phyloP scores from a whole-genome alignment of 2,888 invertebrate genomes.

The Drosophila tanythrix region DNA sequence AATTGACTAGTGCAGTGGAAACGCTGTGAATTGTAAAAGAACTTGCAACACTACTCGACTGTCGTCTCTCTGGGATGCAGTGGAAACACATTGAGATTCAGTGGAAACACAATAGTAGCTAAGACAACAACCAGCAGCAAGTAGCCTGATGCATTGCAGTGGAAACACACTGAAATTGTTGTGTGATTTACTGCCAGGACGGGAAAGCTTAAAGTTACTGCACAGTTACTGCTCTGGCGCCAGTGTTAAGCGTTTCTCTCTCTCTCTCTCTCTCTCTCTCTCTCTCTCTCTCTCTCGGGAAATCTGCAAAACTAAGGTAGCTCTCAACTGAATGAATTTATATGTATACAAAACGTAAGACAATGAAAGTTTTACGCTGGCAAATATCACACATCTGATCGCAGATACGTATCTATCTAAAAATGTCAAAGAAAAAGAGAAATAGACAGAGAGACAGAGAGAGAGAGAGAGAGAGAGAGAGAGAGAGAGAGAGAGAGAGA shows the following conservation, averaged over 20 bases:
- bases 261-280: fast-evolving
- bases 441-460: neutral
- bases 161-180: conserved; percentile 5
- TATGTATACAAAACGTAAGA: conserved; percentile 13
- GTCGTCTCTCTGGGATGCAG: neutral
- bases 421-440: neutral
- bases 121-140: neutral
- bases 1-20: neutral
- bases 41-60: neutral
- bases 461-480: neutral
- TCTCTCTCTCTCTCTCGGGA: neutral
- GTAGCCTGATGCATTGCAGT: conserved; percentile 2
- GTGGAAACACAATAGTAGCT: conserved; percentile 10
- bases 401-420: conserved; percentile 21
- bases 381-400: conserved; percentile 46
- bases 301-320: conserved; percentile 22
- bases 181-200: neutral
- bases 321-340: conserved; percentile 44
- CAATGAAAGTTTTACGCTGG: conserved; percentile 36
- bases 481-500: neutral
- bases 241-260: conserved; percentile 5
- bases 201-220: conserved; percentile 4
- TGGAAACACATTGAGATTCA: neutral
- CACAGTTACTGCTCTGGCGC: neutral
- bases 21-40: neutral